Percentiles rank a stretch among this genome's conserved stretches.
Conservation (phyloP, 2,113 vertebrate genomes). For the Pseudorasbora parva region DNA sequence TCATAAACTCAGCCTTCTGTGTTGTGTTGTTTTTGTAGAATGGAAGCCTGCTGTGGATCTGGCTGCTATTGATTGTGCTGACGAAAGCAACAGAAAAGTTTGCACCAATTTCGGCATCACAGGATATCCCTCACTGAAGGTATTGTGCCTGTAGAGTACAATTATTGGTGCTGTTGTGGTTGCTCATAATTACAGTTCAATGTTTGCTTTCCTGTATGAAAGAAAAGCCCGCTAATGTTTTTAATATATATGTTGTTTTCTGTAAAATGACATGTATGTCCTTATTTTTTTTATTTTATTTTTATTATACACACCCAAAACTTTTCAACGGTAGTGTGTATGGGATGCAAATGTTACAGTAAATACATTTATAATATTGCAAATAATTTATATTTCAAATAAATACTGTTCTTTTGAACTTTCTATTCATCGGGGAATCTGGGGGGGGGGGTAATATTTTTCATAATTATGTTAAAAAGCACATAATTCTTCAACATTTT, state of each 20-base stretch:
- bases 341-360: too few relatives aligned
- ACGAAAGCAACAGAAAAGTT: slow-evolving; percentile 58
- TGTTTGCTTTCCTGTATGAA: background rate
- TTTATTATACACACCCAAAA: too few relatives aligned
- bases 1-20: background rate
- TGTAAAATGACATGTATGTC: too few relatives aligned
- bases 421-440: too few relatives aligned
- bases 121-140: slow-evolving; percentile 76
- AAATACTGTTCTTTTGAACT: too few relatives aligned
- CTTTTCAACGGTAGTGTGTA: too few relatives aligned
- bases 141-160: slow-evolving; percentile 28
- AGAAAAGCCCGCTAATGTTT: background rate
- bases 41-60: slow-evolving; percentile 78
- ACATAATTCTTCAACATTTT: background rate
- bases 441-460: too few relatives aligned
- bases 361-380: too few relatives aligned
- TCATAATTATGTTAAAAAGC: background rate
- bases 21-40: slow-evolving; percentile 62
- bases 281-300: too few relatives aligned
- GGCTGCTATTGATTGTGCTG: slow-evolving; percentile 76
- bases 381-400: too few relatives aligned
- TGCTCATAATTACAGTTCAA: background rate
- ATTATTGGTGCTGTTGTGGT: background rate
- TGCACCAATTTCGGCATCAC: slow-evolving; percentile 66
- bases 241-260: too few relatives aligned